These are phyloP conservation scores for Gopherus flavomarginatus DNA, from an alignment of 2,113 vertebrate genomes.

Conservation along the genomic window DNA sequence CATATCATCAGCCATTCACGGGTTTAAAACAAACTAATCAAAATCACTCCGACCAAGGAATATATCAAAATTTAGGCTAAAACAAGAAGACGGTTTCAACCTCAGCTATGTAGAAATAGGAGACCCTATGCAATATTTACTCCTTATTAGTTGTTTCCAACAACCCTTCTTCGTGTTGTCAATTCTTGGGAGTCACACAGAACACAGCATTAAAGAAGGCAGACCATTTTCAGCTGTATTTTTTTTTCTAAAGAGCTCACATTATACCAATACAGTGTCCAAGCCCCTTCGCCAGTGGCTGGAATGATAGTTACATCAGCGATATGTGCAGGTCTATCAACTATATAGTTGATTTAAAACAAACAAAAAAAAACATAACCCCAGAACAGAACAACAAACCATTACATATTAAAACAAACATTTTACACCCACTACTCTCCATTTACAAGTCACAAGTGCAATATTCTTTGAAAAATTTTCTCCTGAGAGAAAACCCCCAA, in stretches of 20 bases:
- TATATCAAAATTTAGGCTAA: too few relatives aligned
- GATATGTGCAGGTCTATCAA: background rate
- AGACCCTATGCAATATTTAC: too few relatives aligned
- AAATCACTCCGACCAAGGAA: background rate
- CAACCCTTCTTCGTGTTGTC: too few relatives aligned
- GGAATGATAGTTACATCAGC: constrained; percentile 25
- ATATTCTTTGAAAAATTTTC: constrained; percentile 14
- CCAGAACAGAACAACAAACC: constrained; percentile 11
- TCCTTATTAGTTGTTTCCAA: too few relatives aligned
- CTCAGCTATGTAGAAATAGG: too few relatives aligned
- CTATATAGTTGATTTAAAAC: background rate
- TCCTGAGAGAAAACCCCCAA: constrained; percentile 30
- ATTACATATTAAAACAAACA: background rate
- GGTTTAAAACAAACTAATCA: constrained; percentile 4
- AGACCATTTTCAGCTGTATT: constrained; percentile 46
- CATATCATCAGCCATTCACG: constrained; percentile 2
- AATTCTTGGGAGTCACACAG: too few relatives aligned
- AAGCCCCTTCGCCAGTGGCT: background rate
- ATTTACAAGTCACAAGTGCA: constrained; percentile 40
- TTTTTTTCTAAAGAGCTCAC: background rate
- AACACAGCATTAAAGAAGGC: background rate
- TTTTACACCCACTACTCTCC: constrained; percentile 11
- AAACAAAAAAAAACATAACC: too few relatives aligned
- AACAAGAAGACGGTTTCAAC: too few relatives aligned
- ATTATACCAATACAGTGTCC: constrained; percentile 21